phyloP scores from a whole-genome alignment of 2,888 invertebrate genomes.

The Caenorhabditis virilis region DNA sequence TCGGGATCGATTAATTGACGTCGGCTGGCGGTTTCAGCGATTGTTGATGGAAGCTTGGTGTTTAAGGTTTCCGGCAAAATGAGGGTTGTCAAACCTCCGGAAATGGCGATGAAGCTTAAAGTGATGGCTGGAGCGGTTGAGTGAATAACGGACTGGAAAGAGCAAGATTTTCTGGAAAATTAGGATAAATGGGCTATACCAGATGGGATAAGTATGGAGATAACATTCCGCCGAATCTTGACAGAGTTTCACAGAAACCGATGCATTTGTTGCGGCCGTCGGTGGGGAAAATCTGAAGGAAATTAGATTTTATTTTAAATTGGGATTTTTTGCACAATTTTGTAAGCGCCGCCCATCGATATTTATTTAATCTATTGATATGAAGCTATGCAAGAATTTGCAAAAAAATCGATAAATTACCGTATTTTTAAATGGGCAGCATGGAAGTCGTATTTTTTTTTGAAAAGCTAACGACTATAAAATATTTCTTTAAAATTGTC shows the following conservation, averaged over 20 bases:
- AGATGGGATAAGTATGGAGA: slow-evolving; percentile 48
- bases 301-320: no score
- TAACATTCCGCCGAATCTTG: slow-evolving; percentile 46
- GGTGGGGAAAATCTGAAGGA: slow-evolving; percentile 48
- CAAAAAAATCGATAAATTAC: no score
- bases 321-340: no score
- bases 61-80: slow-evolving; percentile 48
- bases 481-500: no score
- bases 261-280: slow-evolving; percentile 45
- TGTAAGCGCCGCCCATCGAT: no score
- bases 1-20: slow-evolving; percentile 11
- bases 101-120: slow-evolving; percentile 32
- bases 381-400: no score
- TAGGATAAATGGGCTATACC: slow-evolving; percentile 21
- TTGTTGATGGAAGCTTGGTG: slow-evolving; percentile 42
- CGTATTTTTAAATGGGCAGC: no score
- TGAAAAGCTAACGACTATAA: no score
- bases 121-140: slow-evolving; percentile 31
- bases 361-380: no score
- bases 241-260: slow-evolving; percentile 50
- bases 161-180: not conserved
- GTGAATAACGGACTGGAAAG: slow-evolving; percentile 31
- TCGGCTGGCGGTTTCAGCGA: slow-evolving; percentile 33
- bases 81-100: slow-evolving; percentile 44
- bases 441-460: no score